Percentiles rank a stretch among this genome's conserved stretches.
Evolutionary conservation across 2,113 vertebrate genomes (phyloP).

Genomic region (Myotis davidii): DNA sequence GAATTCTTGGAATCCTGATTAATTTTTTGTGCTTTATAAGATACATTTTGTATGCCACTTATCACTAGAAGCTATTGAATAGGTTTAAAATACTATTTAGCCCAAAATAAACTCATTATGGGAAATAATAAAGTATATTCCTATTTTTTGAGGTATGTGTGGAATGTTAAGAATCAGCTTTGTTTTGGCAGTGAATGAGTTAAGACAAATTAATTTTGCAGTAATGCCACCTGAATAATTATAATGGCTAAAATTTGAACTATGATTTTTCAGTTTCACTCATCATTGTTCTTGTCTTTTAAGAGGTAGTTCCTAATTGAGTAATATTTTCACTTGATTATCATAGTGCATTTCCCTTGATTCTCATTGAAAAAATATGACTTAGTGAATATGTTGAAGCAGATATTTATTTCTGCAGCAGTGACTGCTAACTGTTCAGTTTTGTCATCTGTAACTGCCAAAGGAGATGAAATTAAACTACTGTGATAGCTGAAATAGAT

Average conservation of each 20-base stretch:
- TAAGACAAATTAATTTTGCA: constrained; percentile 5
- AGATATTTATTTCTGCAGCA: neutral
- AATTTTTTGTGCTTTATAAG: neutral
- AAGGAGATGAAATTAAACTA: neutral
- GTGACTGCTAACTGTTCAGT: neutral
- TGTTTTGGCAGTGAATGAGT: constrained; percentile 34
- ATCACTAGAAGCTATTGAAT: neutral
- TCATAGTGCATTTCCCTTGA: neutral
- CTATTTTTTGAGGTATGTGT: neutral
- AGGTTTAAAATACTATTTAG: constrained; percentile 32
- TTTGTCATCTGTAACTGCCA: neutral
- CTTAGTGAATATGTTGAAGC: constrained; percentile 8
- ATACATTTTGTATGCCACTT: neutral
- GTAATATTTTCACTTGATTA: neutral
- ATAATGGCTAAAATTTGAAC: constrained; percentile 22
- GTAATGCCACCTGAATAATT: neutral
- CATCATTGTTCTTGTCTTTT: neutral
- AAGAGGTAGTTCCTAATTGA: neutral
- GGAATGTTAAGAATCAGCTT: neutral
- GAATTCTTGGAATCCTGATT: constrained; percentile 12
- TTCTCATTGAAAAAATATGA: neutral
- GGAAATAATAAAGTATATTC: neutral
- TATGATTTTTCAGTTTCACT: constrained; percentile 15
- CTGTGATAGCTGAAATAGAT: neutral
- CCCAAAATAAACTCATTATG: neutral